Conservation (phyloP, 2,113 vertebrate genomes). For the Rana temporaria region DNA sequence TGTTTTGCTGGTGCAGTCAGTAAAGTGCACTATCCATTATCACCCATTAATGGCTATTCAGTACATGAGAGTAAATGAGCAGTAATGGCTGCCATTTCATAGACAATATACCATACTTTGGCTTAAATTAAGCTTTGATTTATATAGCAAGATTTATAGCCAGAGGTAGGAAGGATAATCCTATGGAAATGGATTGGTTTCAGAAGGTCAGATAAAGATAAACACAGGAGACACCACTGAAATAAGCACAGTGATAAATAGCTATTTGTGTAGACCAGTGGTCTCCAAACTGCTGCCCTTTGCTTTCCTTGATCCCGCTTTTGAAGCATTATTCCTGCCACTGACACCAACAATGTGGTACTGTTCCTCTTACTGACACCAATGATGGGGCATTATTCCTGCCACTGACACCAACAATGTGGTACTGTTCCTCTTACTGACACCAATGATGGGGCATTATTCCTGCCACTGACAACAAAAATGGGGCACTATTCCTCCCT, state of each 20-base stretch:
- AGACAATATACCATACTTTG: conserved; percentile 9
- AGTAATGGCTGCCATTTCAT: conserved; percentile 33
- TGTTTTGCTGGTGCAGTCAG: conserved; percentile 1
- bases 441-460: too few species aligned
- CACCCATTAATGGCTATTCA: conserved; percentile 31
- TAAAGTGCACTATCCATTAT: conserved; percentile 39
- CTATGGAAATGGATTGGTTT: conserved; percentile 6
- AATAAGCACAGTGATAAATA: not conserved
- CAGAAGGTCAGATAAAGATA: not conserved
- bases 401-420: too few species aligned
- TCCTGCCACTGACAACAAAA: too few species aligned
- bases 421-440: too few species aligned
- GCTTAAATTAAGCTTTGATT: conserved; percentile 16
- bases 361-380: too few species aligned
- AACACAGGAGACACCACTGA: not conserved
- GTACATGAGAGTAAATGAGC: conserved; percentile 5
- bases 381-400: too few species aligned
- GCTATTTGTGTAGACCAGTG: too few species aligned
- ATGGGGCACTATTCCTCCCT: too few species aligned
- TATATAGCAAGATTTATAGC: conserved; percentile 14
- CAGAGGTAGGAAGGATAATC: not conserved
- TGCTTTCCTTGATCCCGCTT: too few species aligned
- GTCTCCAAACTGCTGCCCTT: too few species aligned
- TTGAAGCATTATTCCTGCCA: too few species aligned
- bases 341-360: too few species aligned